Conservation (phyloP, 2,113 vertebrate genomes). For the Tringa solitaria region DNA sequence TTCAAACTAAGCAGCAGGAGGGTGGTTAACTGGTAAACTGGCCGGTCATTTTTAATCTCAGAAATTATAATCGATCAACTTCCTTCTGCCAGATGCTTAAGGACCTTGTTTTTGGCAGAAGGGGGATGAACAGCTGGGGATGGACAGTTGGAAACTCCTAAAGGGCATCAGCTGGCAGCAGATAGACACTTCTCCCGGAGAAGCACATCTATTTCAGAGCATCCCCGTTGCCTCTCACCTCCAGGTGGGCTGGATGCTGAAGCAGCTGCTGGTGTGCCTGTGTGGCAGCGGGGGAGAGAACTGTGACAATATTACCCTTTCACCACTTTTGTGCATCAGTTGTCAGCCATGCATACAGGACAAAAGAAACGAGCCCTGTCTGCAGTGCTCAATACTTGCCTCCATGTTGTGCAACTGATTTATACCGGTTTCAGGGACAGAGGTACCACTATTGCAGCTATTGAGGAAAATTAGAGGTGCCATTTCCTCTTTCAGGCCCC, state of each 20-base stretch:
- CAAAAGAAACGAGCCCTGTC: not conserved
- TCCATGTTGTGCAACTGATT: not conserved
- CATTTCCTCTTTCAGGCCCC: not conserved
- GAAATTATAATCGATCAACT: not conserved
- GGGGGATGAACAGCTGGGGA: not conserved
- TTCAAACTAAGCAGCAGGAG: not conserved
- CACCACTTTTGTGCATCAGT: not conserved
- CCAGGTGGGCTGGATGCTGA: not conserved
- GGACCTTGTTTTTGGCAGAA: conserved; percentile 13
- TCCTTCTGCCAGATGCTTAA: not conserved
- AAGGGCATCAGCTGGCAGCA: not conserved
- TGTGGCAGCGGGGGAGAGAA: not conserved
- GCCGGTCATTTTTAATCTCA: not conserved
- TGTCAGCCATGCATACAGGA: not conserved
- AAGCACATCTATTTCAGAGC: not conserved
- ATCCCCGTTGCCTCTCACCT: not conserved
- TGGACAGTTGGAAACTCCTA: not conserved
- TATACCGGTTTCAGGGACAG: not conserved
- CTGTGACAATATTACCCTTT: not conserved
- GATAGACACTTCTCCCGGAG: not conserved
- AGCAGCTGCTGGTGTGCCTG: not conserved
- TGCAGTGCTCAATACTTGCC: not conserved
- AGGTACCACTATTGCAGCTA: not conserved
- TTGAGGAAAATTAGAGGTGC: not conserved
- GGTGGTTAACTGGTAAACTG: not conserved